phyloP scores from a whole-genome alignment of 2,113 vertebrate species.

The Henicopernis longicauda region DNA sequence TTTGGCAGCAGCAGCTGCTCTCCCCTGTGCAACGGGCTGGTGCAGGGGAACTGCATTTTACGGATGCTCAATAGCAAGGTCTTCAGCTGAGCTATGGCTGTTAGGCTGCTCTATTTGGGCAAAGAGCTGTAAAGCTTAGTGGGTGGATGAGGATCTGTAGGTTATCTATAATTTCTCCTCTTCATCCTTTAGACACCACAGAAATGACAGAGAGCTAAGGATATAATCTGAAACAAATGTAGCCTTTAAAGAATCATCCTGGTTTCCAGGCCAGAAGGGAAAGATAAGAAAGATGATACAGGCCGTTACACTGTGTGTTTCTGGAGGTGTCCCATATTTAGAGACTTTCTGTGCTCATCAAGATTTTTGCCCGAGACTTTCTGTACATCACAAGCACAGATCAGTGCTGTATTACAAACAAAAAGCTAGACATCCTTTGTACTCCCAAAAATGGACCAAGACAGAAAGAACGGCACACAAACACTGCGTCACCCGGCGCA shows the following conservation, averaged over 20 bases:
- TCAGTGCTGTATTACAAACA: neutral
- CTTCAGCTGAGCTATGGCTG: neutral
- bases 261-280: neutral
- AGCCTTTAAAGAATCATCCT: neutral
- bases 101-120: neutral
- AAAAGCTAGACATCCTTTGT: slow-evolving; percentile 2
- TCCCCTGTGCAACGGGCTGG: neutral
- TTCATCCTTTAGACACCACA: neutral
- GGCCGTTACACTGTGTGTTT: neutral
- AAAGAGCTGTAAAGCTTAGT: neutral
- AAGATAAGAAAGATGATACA: neutral
- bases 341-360: neutral
- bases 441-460: neutral
- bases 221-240: neutral
- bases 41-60: neutral
- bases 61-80: neutral
- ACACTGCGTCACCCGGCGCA: fast-evolving
- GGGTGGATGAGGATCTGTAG: neutral
- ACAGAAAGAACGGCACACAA: neutral
- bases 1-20: neutral
- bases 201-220: neutral
- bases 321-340: neutral
- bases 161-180: neutral
- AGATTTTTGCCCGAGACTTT: neutral
- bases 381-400: neutral